Base-by-base conservation (phyloP, 2,797 vertebrate genomes). In the Chiroxiphia lanceolata region DNA sequence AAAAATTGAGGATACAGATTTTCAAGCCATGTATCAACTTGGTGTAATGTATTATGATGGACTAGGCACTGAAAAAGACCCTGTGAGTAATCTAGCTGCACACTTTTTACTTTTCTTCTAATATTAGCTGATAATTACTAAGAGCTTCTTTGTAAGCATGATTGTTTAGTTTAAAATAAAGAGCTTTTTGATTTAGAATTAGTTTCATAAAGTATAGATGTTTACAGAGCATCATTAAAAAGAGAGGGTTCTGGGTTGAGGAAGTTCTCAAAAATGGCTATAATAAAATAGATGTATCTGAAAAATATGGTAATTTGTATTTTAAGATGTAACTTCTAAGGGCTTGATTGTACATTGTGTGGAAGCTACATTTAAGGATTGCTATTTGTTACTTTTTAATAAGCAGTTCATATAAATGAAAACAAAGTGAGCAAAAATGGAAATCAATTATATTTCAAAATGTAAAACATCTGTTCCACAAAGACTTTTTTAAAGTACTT, bases 31-130 rank as follows among this genome's bases (percentile, higher is more conserved):
- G 65, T 99, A 98, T 95, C 98, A 98, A 90, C 95, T 98, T 51
- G 98, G 98, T 86, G 98, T 98, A 42, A 98, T 98, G 97, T 97
- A 98, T 87, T 98, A 98, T 21, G 98, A 98, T 76, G 98, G 98
- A 34, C 94, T 98, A 72, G 98, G 98, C 56, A 98, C 96, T 7
- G 13, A 60, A 29, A 42, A 78, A 80, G 90, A 98, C 15, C 95
- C 96, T 25, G 98, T 98, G 94, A 98, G 98, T 98, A 87, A 47
- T 81, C 38, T 56, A 88, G 67, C 40, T 34, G 22, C 54, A 42
- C 8, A 6, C 9, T 23, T 88, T 42, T 70, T 36, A 48, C 54
- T 91, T 93, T 59, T 68, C 68, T 71, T 89, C 34, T 63, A 78
- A n/a, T 56, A 64, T 26, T 72, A 44, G 11, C 44, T 51, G 31